These are phyloP conservation scores for Ecdyonurus torrentis DNA, from an alignment of 2,888 invertebrate species.

Conservation along the genomic window DNA sequence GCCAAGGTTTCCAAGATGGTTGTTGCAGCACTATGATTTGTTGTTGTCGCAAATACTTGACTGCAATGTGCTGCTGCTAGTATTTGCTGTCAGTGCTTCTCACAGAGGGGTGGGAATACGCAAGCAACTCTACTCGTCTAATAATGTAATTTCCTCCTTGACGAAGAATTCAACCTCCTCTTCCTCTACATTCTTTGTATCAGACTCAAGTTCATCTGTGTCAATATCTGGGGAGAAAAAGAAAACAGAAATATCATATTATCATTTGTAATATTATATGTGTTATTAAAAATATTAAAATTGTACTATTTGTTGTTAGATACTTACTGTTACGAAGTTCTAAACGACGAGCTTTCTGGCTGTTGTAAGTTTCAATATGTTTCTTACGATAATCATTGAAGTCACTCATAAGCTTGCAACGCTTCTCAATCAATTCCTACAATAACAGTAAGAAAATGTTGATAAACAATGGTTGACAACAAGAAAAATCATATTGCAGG, in stretches of 20 bases:
- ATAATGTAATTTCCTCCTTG: constrained; percentile 75
- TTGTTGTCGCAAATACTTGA: no score
- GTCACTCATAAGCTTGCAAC: constrained; percentile 71
- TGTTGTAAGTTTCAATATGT: constrained; percentile 55
- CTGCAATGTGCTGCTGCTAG: no score
- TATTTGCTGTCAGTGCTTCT: no score
- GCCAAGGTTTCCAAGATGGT: constrained; percentile 12
- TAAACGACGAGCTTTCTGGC: constrained; percentile 62
- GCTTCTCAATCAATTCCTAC: constrained; percentile 77
- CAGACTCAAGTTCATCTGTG: constrained; percentile 81
- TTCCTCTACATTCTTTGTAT: constrained; percentile 75
- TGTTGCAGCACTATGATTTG: background rate
- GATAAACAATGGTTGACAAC: no score
- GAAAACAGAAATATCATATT: background rate
- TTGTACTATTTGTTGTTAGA: background rate
- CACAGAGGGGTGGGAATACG: background rate
- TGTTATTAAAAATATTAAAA: background rate
- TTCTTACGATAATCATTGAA: constrained; percentile 66
- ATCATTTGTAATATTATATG: background rate
- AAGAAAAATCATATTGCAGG: no score
- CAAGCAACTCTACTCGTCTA: constrained; percentile 40
- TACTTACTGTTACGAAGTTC: constrained; percentile 73
- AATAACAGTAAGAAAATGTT: constrained; percentile 11
- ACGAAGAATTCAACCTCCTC: constrained; percentile 96
- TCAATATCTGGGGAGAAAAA: constrained; percentile 56